phyloP scores from a whole-genome alignment of 2,113 vertebrate species.

The Platycercus adscitus region DNA sequence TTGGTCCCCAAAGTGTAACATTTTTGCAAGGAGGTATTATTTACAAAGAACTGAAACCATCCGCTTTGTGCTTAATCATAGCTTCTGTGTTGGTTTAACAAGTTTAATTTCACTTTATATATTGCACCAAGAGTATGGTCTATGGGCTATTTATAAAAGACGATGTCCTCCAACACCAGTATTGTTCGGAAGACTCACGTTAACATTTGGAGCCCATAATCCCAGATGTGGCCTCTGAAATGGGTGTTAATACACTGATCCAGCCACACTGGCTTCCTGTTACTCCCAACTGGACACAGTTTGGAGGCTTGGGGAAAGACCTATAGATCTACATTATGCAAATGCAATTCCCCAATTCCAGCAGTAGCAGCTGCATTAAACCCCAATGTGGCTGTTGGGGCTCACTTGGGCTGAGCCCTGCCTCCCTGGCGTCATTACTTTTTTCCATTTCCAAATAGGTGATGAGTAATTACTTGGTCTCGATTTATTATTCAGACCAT shows the following conservation, averaged over 20 bases:
- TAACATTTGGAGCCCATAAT: background rate
- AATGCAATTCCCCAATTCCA: conserved; percentile 26
- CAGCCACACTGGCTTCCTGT: background rate
- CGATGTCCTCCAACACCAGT: background rate
- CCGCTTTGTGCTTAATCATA: background rate
- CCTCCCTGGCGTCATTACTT: conserved; percentile 3
- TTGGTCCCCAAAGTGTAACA: background rate
- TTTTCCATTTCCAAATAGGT: conserved; percentile 61
- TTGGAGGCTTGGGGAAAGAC: background rate
- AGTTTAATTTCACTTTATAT: background rate
- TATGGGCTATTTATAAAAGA: background rate
- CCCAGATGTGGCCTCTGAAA: background rate
- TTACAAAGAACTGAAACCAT: background rate
- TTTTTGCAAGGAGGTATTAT: background rate
- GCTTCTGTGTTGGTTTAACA: background rate
- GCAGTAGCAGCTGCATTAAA: background rate
- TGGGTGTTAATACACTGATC: background rate
- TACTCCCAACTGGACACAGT: background rate
- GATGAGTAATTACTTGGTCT: conserved; percentile 69
- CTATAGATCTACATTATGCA: background rate
- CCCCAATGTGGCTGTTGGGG: background rate
- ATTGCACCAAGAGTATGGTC: background rate
- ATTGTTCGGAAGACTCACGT: background rate
- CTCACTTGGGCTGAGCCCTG: background rate
- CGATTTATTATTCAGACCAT: conserved; percentile 64